Conservation (phyloP, 2,888 invertebrate genomes). For the Cosmia trapezina region DNA sequence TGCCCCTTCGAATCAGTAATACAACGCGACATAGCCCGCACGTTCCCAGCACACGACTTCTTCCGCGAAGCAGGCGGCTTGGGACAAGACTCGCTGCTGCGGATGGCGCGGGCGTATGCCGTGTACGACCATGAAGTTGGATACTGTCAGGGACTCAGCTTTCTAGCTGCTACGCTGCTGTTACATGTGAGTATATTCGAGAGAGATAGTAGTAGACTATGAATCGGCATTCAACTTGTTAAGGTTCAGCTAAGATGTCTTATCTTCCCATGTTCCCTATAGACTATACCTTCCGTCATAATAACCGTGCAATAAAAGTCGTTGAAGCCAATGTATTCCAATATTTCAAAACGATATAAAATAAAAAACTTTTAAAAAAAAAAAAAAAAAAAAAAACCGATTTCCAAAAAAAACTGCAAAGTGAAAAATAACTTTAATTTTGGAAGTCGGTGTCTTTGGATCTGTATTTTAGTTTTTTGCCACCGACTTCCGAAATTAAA, state of each 20-base stretch:
- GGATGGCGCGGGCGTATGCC: constrained; percentile 99
- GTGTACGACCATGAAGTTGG: constrained; percentile 99
- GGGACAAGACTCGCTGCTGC: constrained; percentile 98
- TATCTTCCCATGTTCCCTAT: background rate
- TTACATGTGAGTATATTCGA: constrained; percentile 94
- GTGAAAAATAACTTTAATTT: too few species aligned
- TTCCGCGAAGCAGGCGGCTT: constrained; percentile 98
- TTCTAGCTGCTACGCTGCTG: constrained; percentile 98
- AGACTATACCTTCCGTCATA: too few species aligned
- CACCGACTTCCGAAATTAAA: too few species aligned
- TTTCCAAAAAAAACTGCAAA: too few species aligned
- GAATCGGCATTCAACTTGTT: background rate
- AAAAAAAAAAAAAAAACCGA: too few species aligned
- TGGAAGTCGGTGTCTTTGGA: too few species aligned
- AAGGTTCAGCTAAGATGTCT: too few species aligned
- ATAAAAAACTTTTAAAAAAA: too few species aligned
- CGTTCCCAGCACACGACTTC: constrained; percentile 99
- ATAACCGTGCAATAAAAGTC: too few species aligned
- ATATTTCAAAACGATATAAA: too few species aligned
- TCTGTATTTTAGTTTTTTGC: too few species aligned
- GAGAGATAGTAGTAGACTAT: background rate
- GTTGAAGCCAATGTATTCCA: too few species aligned
- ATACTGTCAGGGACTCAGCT: constrained; percentile 99
- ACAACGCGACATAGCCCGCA: constrained; percentile 98
- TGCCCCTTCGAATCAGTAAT: constrained; percentile 98